Evolutionary conservation across 2,797 vertebrate species (phyloP), one percentile per base, ranked within the genome.

Genomic region (Enteromius viviparus): DNA sequence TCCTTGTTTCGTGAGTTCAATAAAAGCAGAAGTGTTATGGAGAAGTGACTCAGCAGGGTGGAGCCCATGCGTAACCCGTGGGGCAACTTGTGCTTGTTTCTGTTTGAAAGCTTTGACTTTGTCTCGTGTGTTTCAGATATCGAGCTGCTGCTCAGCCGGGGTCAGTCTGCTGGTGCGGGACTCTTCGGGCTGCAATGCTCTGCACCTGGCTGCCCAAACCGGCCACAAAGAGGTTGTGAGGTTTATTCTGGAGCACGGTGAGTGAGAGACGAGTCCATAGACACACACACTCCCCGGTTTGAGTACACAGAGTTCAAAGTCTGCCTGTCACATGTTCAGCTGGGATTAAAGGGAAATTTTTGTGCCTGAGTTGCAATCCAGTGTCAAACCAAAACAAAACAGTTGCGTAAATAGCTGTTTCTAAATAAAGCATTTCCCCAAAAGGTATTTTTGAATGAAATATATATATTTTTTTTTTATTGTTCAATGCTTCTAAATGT

Each of bases 221-320:
- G 97, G 97, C 82, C 96, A 97, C 0, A 4, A 93, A 0, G 95
- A 96, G n/a, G 91, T 98, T 40, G 96, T 98, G 88, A 92, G 95
- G 89, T 98, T 95, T 90, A 97, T 99, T 71, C 93, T 99, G 86
- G 96, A 97, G 42, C 96, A 97, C 0, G 97, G 98, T 99, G 92
- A 96, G 96, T 60, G 51, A 29, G 14, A 1, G 4, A 65, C 14
- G 0, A 42, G n/a, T n/a, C 12, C 8, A 26, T 55, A 10, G 15
- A 55, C 66, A 68, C 23, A 1, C 7, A 26, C 5, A 6, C n/a
- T 26, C 11, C 14, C 12, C n/a, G 58, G 60, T 32, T 66, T 76
- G 71, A 6, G 3, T 45, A 29, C 7, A 8, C n/a, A 66, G 11
- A 40, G 69, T 34, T 26, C 14, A 81, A 65, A 12, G 70, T 34